phyloP scores from a whole-genome alignment of 2,113 vertebrate genomes.

The Empidonax alnorum region DNA sequence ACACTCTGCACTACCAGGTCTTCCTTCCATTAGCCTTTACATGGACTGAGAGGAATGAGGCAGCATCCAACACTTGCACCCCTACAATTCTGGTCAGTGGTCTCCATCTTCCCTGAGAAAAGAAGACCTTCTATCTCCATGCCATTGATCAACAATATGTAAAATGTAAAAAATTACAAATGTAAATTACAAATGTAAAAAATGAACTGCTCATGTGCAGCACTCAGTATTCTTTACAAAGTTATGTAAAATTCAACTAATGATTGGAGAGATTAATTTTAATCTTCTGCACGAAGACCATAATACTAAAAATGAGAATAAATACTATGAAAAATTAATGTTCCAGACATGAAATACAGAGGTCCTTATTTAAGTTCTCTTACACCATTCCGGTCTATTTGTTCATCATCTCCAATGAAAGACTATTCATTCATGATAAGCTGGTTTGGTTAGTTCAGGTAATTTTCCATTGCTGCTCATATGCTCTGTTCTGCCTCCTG shows the following conservation, averaged over 20 bases:
- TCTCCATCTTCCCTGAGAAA: not conserved
- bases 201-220: fast-evolving
- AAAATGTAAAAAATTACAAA: not conserved
- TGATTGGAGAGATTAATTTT: not conserved
- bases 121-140: not conserved
- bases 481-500: conserved; percentile 14
- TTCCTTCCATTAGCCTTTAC: not conserved
- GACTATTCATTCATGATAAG: conserved; percentile 39
- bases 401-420: conserved; percentile 39
- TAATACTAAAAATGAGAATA: not conserved
- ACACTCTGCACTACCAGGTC: not conserved
- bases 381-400: conserved; percentile 11
- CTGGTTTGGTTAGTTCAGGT: not conserved
- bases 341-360: not conserved
- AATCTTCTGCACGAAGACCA: not conserved
- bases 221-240: not conserved
- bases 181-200: not conserved
- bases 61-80: fast-evolving
- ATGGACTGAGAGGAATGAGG: not conserved
- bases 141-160: not conserved
- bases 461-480: not conserved
- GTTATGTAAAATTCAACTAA: not conserved
- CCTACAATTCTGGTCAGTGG: not conserved
- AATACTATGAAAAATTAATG: not conserved
- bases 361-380: conserved; percentile 18